Percentiles rank a stretch among this genome's conserved stretches.
These are phyloP conservation scores for Chloroceryle inda DNA, from an alignment of 2,797 vertebrate species.

Conservation along the genomic window DNA sequence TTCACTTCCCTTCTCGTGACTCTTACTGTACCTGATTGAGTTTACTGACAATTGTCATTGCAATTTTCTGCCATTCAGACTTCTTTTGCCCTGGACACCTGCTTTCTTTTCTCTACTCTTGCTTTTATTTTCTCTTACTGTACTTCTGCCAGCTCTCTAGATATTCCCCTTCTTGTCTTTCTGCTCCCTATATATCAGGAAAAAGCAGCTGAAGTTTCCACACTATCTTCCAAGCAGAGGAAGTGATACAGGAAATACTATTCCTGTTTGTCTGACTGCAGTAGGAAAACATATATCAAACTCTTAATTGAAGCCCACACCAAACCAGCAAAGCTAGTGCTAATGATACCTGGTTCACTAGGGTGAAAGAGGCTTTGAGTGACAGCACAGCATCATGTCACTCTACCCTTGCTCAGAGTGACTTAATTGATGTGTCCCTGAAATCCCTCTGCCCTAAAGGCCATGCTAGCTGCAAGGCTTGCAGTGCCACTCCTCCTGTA, in stretches of 20 bases:
- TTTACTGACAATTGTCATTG: neutral
- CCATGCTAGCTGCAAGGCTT: neutral
- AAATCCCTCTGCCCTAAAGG: neutral
- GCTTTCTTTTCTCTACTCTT: neutral
- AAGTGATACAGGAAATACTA: neutral
- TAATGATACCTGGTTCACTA: neutral
- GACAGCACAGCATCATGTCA: neutral
- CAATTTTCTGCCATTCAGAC: neutral
- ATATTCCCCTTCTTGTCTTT: neutral
- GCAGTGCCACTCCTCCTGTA: neutral
- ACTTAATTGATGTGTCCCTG: neutral
- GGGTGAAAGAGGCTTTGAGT: neutral
- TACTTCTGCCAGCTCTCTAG: neutral
- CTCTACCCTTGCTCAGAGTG: neutral
- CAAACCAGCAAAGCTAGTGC: neutral
- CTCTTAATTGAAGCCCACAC: neutral
- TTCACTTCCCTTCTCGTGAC: neutral
- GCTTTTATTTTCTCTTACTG: neutral
- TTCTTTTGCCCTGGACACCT: neutral
- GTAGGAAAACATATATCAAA: neutral
- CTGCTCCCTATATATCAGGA: neutral
- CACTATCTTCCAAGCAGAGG: neutral
- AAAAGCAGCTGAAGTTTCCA: conserved; percentile 3
- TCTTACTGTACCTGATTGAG: neutral
- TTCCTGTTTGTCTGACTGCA: neutral